phyloP scores from a whole-genome alignment of 1,140 invertebrate genomes.

The Belonocnema kinseyi region DNA sequence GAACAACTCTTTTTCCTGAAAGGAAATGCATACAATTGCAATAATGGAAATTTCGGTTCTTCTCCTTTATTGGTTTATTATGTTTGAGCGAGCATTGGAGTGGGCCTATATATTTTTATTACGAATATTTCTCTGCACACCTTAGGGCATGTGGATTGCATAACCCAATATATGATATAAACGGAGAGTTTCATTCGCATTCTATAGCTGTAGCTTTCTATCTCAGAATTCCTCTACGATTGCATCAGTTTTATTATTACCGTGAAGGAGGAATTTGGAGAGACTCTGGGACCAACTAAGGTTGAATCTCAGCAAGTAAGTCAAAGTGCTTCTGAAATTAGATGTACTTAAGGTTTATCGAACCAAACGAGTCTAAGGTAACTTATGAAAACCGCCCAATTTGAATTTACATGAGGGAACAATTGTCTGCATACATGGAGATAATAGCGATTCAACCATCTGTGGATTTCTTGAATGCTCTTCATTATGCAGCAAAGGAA shows the following conservation, averaged over 20 bases:
- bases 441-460: no score
- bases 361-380: constrained; percentile 50
- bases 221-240: constrained; percentile 7
- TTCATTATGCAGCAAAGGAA: no score
- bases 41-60: background rate
- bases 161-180: constrained; percentile 1
- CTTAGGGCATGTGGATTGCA: constrained; percentile 11
- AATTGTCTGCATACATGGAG: background rate
- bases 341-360: constrained; percentile 30
- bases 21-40: no score
- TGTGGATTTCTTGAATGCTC: no score
- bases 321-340: constrained; percentile 14
- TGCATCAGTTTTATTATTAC: constrained; percentile 28
- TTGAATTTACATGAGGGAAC: constrained; percentile 46
- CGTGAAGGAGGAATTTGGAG: constrained; percentile 7
- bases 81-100: background rate
- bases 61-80: background rate
- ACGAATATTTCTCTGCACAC: background rate
- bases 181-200: background rate
- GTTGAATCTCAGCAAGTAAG: constrained; percentile 13
- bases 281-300: background rate
- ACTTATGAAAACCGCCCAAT: constrained; percentile 50
- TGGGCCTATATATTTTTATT: background rate
- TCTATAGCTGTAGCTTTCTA: constrained; percentile 17
- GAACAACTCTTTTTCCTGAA: no score